phyloP scores from a whole-genome alignment of 2,113 vertebrate genomes.

The Marcusenius ussheri region DNA sequence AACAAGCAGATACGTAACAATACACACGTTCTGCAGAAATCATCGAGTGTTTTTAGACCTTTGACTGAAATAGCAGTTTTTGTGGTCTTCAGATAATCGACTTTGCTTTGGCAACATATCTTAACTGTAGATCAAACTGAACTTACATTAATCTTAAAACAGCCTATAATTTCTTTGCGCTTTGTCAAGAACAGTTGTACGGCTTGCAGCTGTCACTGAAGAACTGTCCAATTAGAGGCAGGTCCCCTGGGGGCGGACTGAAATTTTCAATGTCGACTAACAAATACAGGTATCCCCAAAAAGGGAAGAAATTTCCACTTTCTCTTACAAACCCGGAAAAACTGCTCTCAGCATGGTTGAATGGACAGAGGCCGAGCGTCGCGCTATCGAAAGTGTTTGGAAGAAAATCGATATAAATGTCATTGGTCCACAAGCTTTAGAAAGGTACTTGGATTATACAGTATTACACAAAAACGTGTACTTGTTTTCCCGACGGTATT shows the following conservation, averaged over 20 bases:
- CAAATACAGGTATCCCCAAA: not conserved
- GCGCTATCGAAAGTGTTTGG: conserved; percentile 33
- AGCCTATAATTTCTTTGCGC: not conserved
- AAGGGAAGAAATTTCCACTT: not conserved
- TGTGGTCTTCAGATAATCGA: not conserved
- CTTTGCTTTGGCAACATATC: not conserved
- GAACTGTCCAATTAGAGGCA: not conserved
- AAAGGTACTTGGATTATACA: conserved; percentile 31
- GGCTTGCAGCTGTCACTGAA: not conserved
- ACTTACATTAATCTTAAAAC: not conserved
- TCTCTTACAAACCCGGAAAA: not conserved
- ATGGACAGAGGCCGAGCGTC: conserved; percentile 39
- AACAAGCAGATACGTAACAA: not conserved
- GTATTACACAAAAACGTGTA: not conserved
- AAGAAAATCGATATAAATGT: conserved; percentile 29
- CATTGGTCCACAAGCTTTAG: conserved; percentile 33
- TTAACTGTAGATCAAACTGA: not conserved
- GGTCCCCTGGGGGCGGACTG: not conserved
- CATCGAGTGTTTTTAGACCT: not conserved
- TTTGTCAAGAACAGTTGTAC: not conserved
- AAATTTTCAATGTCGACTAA: not conserved
- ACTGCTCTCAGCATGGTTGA: conserved; percentile 33
- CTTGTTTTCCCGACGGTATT: not conserved
- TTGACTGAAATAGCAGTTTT: not conserved
- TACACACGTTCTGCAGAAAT: not conserved